Evolutionary conservation across 1,140 invertebrate genomes (phyloP).

Genomic region (Euura saliciscinereae): DNA sequence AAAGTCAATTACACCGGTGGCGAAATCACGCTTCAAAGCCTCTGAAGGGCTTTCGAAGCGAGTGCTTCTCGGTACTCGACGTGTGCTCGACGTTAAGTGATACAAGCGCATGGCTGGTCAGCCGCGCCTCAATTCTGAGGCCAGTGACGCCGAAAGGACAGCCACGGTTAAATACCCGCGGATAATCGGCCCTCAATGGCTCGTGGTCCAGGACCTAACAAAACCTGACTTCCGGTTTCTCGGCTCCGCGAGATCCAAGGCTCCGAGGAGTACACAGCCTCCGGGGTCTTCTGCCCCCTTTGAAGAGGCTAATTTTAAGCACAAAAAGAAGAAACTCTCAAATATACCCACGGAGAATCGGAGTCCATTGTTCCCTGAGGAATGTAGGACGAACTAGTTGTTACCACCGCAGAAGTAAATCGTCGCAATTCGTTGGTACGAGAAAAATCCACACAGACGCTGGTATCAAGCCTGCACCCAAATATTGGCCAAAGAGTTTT

Average conservation of each 20-base stretch:
- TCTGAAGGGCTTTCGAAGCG: too few species aligned
- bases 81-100: not conserved
- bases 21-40: not conserved
- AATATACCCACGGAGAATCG: not conserved
- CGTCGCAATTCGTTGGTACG: not conserved
- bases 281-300: too few species aligned
- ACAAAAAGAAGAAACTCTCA: not conserved
- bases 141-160: not conserved
- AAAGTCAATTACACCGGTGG: not conserved
- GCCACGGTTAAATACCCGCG: not conserved
- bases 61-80: not conserved
- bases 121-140: not conserved
- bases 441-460: too few species aligned
- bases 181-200: too few species aligned
- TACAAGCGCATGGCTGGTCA: not conserved
- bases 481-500: not conserved
- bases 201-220: not conserved
- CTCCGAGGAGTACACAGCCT: too few species aligned
- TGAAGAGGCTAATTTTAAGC: not conserved
- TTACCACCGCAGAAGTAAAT: not conserved
- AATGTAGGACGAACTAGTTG: not conserved
- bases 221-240: not conserved
- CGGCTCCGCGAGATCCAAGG: not conserved
- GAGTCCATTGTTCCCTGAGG: not conserved
- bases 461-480: not conserved